Percentiles rank a stretch among this genome's conserved stretches.
phyloP scores from a whole-genome alignment of 2,888 invertebrate species.

The Drosophila robusta region DNA sequence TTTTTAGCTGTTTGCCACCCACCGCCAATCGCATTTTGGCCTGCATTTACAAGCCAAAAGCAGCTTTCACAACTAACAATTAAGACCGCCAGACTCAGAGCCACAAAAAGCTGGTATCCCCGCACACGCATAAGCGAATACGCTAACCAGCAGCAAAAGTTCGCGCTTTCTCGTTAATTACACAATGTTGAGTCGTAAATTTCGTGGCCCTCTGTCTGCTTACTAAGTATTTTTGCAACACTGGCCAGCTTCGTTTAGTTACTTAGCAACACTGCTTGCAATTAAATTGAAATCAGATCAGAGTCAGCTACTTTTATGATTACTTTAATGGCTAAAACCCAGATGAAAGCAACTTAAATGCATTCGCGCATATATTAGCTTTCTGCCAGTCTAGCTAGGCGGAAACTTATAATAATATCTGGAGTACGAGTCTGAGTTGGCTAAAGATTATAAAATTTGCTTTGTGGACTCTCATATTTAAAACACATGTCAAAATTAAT shows the following conservation, averaged over 20 bases:
- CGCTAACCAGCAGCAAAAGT: background rate
- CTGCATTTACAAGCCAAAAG: slow-evolving; percentile 33
- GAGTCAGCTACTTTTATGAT: slow-evolving; percentile 5
- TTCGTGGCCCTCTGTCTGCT: slow-evolving; percentile 5
- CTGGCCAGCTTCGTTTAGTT: slow-evolving; percentile 5
- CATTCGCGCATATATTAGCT: too few species aligned
- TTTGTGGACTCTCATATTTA: background rate
- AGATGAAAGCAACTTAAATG: too few species aligned
- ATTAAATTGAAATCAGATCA: slow-evolving; percentile 13
- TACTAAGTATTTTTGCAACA: slow-evolving; percentile 21
- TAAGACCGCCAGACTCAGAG: slow-evolving; percentile 18
- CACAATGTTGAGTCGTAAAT: background rate
- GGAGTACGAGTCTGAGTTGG: too few species aligned
- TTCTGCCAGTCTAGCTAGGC: too few species aligned
- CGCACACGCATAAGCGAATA: background rate
- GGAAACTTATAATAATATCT: too few species aligned
- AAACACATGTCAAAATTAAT: too few species aligned
- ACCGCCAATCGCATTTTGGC: slow-evolving; percentile 1
- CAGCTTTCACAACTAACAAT: slow-evolving; percentile 26
- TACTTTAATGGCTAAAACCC: background rate
- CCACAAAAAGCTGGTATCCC: background rate
- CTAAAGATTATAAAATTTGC: background rate
- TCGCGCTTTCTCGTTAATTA: slow-evolving; percentile 11
- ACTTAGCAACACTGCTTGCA: slow-evolving; percentile 13
- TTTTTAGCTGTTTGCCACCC: slow-evolving; percentile 16